Conservation (phyloP, 2,888 invertebrate species). For the Sinodicranocentrus sp. region DNA sequence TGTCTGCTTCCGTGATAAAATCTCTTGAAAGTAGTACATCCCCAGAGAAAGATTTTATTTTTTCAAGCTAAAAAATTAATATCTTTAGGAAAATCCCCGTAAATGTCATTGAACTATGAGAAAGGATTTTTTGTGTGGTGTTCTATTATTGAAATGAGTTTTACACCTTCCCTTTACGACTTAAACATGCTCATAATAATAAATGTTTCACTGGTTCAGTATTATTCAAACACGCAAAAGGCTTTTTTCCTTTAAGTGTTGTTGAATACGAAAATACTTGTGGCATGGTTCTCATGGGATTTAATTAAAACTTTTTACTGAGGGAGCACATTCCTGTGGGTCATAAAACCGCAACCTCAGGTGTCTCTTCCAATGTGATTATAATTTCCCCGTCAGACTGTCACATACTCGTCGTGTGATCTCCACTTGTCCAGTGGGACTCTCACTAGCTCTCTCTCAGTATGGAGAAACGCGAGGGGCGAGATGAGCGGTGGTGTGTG, state of each 20-base stretch:
- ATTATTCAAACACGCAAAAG: too few species aligned
- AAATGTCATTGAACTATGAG: background rate
- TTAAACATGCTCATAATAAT: too few species aligned
- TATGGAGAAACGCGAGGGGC: background rate
- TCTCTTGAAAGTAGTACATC: too few species aligned
- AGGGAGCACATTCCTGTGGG: conserved; percentile 68
- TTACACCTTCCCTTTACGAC: conserved; percentile 62
- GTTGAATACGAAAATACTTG: conserved; percentile 51
- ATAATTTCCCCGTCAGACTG: conserved; percentile 68
- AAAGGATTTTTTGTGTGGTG: background rate
- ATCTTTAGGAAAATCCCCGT: too few species aligned
- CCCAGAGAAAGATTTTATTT: too few species aligned
- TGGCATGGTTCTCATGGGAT: conserved; percentile 69
- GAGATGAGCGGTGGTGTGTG: background rate
- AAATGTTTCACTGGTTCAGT: too few species aligned
- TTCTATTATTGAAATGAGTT: conserved; percentile 64
- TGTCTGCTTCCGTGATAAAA: too few species aligned
- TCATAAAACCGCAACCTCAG: conserved; percentile 71
- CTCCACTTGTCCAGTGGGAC: conserved; percentile 58
- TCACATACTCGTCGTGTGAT: conserved; percentile 42
- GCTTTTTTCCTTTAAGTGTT: too few species aligned
- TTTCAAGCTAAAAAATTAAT: too few species aligned
- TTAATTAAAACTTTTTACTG: conserved; percentile 70
- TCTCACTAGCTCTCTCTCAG: background rate
- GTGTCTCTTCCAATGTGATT: conserved; percentile 68